Conservation (phyloP, 2,888 invertebrate species). For the Cantharis nigra region DNA sequence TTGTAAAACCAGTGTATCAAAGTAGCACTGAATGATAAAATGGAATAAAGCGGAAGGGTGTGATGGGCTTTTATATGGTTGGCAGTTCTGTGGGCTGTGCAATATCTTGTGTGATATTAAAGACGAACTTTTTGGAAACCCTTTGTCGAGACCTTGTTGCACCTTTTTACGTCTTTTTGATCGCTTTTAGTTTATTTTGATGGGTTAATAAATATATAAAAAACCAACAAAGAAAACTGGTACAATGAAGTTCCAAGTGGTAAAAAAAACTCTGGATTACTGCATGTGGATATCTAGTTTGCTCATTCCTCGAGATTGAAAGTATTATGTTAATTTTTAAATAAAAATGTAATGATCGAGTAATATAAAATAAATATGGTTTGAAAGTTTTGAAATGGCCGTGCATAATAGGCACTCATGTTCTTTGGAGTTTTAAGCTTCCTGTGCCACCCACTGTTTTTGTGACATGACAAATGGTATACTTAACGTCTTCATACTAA, state of each 20-base stretch:
- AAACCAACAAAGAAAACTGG: neutral
- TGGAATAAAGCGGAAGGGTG: slow-evolving; percentile 32
- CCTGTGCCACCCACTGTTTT: slow-evolving; percentile 52
- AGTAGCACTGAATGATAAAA: slow-evolving; percentile 28
- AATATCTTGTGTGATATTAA: slow-evolving; percentile 26
- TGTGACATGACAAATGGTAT: slow-evolving; percentile 53
- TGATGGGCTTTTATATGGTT: slow-evolving; percentile 34
- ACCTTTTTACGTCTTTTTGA: slow-evolving; percentile 20
- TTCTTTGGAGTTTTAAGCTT: slow-evolving; percentile 38
- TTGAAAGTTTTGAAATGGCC: neutral
- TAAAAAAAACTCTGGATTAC: neutral
- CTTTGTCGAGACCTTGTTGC: slow-evolving; percentile 11
- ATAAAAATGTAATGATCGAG: neutral
- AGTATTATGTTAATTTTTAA: neutral
- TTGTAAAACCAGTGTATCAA: slow-evolving; percentile 37
- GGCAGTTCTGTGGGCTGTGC: slow-evolving; percentile 38
- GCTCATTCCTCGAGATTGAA: neutral
- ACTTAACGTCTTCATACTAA: slow-evolving; percentile 45
- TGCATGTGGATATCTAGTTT: neutral
- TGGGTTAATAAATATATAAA: neutral
- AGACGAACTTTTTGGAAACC: slow-evolving; percentile 12
- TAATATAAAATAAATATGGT: neutral
- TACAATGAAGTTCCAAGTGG: neutral
- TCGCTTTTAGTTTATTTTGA: neutral
- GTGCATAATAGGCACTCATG: slow-evolving; percentile 26